Conservation (phyloP, 2,888 invertebrate species). For the Macaria liturata region DNA sequence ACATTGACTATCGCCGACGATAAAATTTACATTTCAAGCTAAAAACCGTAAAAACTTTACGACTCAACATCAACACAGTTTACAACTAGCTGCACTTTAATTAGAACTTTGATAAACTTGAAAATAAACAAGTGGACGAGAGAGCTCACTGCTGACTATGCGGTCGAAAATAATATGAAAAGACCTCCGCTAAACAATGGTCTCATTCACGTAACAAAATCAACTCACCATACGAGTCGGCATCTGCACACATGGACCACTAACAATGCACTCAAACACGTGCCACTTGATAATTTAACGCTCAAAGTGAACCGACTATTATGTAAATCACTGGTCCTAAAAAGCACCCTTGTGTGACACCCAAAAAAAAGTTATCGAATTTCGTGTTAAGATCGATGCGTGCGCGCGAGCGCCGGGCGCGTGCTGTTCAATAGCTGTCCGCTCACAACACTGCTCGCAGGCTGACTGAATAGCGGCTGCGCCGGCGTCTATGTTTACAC, state of each 20-base stretch:
- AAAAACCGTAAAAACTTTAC: conserved; percentile 67
- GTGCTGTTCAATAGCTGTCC: conserved; percentile 63
- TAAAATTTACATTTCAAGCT: conserved; percentile 68
- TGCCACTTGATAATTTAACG: conserved; percentile 41
- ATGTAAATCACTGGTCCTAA: conserved; percentile 57
- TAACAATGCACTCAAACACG: conserved; percentile 53
- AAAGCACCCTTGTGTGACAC: conserved; percentile 63
- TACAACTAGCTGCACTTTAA: conserved; percentile 61
- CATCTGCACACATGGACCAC: conserved; percentile 65
- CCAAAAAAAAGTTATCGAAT: conserved; percentile 49
- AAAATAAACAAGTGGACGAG: conserved; percentile 63
- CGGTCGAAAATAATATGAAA: conserved; percentile 58
- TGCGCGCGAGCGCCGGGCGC: conserved; percentile 59
- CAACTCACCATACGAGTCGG: conserved; percentile 74
- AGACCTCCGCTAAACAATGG: conserved; percentile 68
- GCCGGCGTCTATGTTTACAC: conserved; percentile 75
- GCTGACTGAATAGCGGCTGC: conserved; percentile 57
- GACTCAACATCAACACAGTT: conserved; percentile 51
- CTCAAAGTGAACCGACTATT: conserved; percentile 37
- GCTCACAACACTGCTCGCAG: conserved; percentile 63
- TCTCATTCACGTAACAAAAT: conserved; percentile 65
- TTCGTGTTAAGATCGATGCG: conserved; percentile 59
- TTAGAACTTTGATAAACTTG: conserved; percentile 66
- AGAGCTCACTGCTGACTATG: conserved; percentile 59
- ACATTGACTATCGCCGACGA: conserved; percentile 41